These are phyloP conservation scores for Pampusana beccarii DNA, from an alignment of 2,113 vertebrate genomes.

Conservation along the genomic window DNA sequence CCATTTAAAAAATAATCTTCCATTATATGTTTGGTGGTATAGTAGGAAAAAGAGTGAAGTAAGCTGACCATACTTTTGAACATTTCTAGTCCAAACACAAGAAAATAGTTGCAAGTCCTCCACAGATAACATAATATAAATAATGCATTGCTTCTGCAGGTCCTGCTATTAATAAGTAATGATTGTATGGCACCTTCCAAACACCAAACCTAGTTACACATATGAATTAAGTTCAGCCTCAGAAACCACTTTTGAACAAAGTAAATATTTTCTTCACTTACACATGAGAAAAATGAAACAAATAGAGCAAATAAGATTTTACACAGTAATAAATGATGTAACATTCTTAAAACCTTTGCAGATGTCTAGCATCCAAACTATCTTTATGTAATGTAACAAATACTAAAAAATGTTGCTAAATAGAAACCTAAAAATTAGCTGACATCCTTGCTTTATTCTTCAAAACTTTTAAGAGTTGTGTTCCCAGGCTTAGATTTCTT, in stretches of 20 bases:
- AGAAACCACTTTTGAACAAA: slow-evolving; percentile 31
- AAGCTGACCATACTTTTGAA: slow-evolving; percentile 12
- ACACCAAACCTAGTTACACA: slow-evolving; percentile 64
- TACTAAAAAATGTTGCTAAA: background rate
- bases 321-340: slow-evolving; percentile 51
- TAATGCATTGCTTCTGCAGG: slow-evolving; percentile 46
- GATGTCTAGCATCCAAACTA: background rate
- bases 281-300: slow-evolving; percentile 40
- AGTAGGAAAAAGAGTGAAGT: background rate
- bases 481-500: background rate
- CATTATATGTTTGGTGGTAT: background rate
- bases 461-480: background rate
- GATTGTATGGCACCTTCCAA: slow-evolving; percentile 61
- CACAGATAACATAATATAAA: slow-evolving; percentile 53
- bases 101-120: slow-evolving; percentile 33
- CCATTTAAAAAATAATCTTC: background rate
- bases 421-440: background rate
- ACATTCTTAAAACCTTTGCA: background rate
- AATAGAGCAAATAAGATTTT: slow-evolving; percentile 37
- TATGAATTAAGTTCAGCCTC: slow-evolving; percentile 59
- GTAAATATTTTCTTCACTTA: slow-evolving; percentile 56
- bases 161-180: slow-evolving; percentile 57
- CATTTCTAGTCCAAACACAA: slow-evolving; percentile 25
- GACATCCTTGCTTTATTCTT: background rate
- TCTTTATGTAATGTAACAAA: background rate